Base-by-base conservation (phyloP, 37 sponge, comb jelly and placozoan species). In the Bolinopsis microptera region DNA sequence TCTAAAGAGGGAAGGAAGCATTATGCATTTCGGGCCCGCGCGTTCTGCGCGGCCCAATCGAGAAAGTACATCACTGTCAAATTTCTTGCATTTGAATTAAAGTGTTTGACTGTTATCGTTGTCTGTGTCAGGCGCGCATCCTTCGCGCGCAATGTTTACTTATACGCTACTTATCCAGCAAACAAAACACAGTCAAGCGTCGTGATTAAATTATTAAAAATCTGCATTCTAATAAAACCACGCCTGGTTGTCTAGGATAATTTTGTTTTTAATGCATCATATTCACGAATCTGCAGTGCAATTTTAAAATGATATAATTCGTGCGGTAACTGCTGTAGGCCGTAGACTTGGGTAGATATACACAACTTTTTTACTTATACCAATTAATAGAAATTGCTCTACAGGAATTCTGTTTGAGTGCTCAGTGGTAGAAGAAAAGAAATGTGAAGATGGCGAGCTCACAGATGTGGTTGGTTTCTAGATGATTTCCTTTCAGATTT, bases 331-430 rank as follows among this genome's bases (percentile, higher is more conserved):
- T n/a, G n/a, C n/a, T n/a, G n/a, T n/a, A n/a, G n/a, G n/a, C n/a
- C n/a, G n/a, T n/a, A n/a, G n/a, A n/a, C n/a, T n/a, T n/a, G n/a
- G n/a, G n/a, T n/a, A n/a, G n/a, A n/a, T n/a, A n/a, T n/a, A n/a
- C n/a, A n/a, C n/a, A n/a, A n/a, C n/a, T n/a, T n/a, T n/a, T n/a
- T n/a, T n/a, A n/a, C n/a, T n/a, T n/a, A n/a, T n/a, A n/a, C n/a
- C n/a, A n/a, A n/a, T n/a, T n/a, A n/a, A n/a, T n/a, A n/a, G n/a
- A n/a, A n/a, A n/a, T n/a, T n/a, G n/a, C n/a, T n/a, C n/a, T 28
- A 2, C 90, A 86, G 90, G 90, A 38, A 86, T 86, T n/a, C 90
- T 86, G 28, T 86, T 86, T 34, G 90, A 86, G 61, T 86, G 90
- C 30, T 86, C 90, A 2, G 90, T 86, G n/a, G 35, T 86, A 18